Base-by-base conservation (phyloP, 2,113 vertebrate species). In the Tretioscincus oriximinensis region DNA sequence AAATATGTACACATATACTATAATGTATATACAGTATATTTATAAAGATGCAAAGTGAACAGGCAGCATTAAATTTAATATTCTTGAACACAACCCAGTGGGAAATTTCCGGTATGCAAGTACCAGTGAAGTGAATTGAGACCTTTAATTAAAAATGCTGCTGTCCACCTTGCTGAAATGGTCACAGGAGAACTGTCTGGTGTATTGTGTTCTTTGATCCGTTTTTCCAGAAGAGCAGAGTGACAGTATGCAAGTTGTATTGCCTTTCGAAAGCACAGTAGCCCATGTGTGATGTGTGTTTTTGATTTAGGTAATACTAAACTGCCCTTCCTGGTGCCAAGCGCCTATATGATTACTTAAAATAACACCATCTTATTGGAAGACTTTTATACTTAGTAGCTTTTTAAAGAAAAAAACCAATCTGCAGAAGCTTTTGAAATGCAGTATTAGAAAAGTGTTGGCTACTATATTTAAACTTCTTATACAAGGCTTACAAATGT, bases 401-500 rank as follows among this genome's bases (percentile, higher is more conserved):
- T 90, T 91, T 92, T 92, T 93, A 88, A 73, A 58, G 26, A 51
- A 54, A 54, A n/a, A 68, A 75, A 76, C n/a, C n/a, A 26, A 86
- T 78, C 73, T 68, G 35, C n/a, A 83, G 61, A 61, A 90, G 84
- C 86, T 92, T 90, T 92, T 89, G 29, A 90, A 80, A 78, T 66
- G 16, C 51, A 54, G 51, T 54, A 82, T 89, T 77, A 81, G 74
- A 90, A 78, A 74, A 78, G 66, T 92, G 82, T 82, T 88, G 87
- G 91, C 87, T 90, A 85, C 90, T 85, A 58, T 78, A 4, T 77
- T 83, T 87, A 10, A 41, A 41, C 41, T 87, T 86, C 72, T 88
- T 72, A 86, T 88, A 91, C 66, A 75, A 89, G 92, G 90, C 91
- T 93, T 93, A 93, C 77, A n/a, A n/a, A n/a, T n/a, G 85, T 91